A percentile compares a stretch with the other conserved stretches of the same genome.
phyloP scores from a whole-genome alignment of 2,888 invertebrate species.

The Rutpela maculata region DNA sequence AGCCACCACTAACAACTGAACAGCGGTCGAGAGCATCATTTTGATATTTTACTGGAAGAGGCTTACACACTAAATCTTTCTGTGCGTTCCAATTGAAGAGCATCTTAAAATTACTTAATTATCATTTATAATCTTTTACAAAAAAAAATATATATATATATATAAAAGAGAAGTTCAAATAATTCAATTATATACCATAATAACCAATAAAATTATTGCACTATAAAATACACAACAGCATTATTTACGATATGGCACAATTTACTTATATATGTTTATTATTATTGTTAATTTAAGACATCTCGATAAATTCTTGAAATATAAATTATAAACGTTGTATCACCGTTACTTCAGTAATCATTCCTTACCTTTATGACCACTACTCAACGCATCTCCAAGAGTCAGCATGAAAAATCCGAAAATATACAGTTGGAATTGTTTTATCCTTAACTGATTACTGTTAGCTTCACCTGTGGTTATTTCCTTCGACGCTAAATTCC shows the following conservation, averaged over 20 bases:
- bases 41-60: slow-evolving; percentile 56
- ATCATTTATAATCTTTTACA: slow-evolving; percentile 47
- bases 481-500: background rate
- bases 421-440: slow-evolving; percentile 9
- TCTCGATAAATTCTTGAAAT: slow-evolving; percentile 31
- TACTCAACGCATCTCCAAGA: slow-evolving; percentile 1
- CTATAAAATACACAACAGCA: slow-evolving; percentile 10
- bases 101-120: slow-evolving; percentile 54
- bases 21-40: slow-evolving; percentile 56
- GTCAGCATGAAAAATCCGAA: background rate
- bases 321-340: slow-evolving; percentile 20
- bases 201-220: slow-evolving; percentile 23
- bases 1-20: slow-evolving; percentile 51
- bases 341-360: slow-evolving; percentile 32
- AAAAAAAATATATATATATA: too few species aligned
- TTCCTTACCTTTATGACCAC: slow-evolving; percentile 14
- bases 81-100: slow-evolving; percentile 27
- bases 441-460: background rate
- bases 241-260: slow-evolving; percentile 34
- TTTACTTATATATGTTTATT: slow-evolving; percentile 25
- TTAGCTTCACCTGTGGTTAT: background rate
- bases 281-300: slow-evolving; percentile 27
- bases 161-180: background rate
- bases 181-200: background rate
- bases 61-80: slow-evolving; percentile 50